Percentiles rank a stretch among this genome's conserved stretches.
These are phyloP conservation scores for Xiphydria camelus DNA, from an alignment of 2,888 invertebrate species.

Conservation along the genomic window DNA sequence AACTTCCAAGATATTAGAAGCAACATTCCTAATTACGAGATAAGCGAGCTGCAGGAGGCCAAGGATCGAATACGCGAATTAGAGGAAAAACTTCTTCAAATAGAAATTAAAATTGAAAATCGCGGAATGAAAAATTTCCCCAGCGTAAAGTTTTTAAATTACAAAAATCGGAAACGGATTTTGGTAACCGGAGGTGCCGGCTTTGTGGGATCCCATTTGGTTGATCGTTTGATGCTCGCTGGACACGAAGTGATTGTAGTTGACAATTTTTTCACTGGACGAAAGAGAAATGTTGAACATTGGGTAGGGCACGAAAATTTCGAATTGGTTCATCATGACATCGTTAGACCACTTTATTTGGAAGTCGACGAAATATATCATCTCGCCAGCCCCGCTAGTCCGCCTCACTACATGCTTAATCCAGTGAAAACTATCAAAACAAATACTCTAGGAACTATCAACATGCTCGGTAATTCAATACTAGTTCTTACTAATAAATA, in stretches of 20 bases:
- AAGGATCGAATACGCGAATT: slow-evolving; percentile 67
- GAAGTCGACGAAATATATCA: slow-evolving; percentile 99
- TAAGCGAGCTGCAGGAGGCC: slow-evolving; percentile 65
- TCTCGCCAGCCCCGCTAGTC: slow-evolving; percentile 97
- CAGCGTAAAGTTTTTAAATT: slow-evolving; percentile 88
- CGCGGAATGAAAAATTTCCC: slow-evolving; percentile 79
- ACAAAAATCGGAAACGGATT: slow-evolving; percentile 89
- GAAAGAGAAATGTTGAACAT: slow-evolving; percentile 95
- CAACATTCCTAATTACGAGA: too few species aligned
- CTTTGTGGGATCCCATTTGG: slow-evolving; percentile 98
- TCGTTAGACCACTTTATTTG: slow-evolving; percentile 95
- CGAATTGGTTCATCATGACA: slow-evolving; percentile 97
- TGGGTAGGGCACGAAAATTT: slow-evolving; percentile 99
- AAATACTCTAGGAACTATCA: slow-evolving; percentile 94
- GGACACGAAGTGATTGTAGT: slow-evolving; percentile 97
- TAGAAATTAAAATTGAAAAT: slow-evolving; percentile 68
- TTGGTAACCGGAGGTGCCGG: slow-evolving; percentile 97
- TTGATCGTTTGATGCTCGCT: slow-evolving; percentile 91
- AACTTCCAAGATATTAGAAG: too few species aligned
- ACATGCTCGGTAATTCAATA: slow-evolving; percentile 74
- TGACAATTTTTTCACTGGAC: slow-evolving; percentile 97
- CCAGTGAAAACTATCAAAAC: slow-evolving; percentile 99
- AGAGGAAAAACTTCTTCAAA: slow-evolving; percentile 71
- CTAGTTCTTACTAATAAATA: too few species aligned
- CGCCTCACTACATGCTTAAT: slow-evolving; percentile 99